A percentile compares a stretch with the other conserved stretches of the same genome.
Conservation (phyloP, 2,113 vertebrate genomes). For the Caranx ignobilis region DNA sequence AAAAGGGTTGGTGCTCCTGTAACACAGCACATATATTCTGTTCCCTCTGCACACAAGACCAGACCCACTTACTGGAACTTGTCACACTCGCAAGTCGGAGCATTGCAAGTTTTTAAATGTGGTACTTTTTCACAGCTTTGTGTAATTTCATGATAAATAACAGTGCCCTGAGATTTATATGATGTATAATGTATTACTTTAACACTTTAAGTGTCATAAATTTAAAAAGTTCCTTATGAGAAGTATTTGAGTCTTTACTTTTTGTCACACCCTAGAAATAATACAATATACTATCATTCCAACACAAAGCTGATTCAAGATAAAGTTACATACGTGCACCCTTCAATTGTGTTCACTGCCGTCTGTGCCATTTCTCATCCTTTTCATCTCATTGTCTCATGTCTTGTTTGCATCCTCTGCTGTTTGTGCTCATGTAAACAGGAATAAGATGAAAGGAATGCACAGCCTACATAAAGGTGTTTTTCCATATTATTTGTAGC, state of each 20-base stretch:
- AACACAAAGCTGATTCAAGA: not conserved
- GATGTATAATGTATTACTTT: slow-evolving; percentile 51
- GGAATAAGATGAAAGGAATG: slow-evolving; percentile 16
- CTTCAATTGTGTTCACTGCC: slow-evolving; percentile 6
- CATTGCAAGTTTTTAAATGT: slow-evolving; percentile 50
- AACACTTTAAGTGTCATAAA: slow-evolving; percentile 47
- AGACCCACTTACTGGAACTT: slow-evolving; percentile 61
- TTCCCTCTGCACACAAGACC: slow-evolving; percentile 48
- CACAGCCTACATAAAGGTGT: not conserved
- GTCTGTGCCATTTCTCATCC: slow-evolving; percentile 7
- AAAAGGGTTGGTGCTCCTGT: slow-evolving; percentile 48
- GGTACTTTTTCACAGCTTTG: slow-evolving; percentile 56
- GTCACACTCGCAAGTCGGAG: slow-evolving; percentile 38
- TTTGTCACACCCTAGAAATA: not conserved
- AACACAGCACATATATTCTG: slow-evolving; percentile 66
- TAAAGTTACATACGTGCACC: not conserved
- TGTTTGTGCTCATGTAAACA: slow-evolving; percentile 38
- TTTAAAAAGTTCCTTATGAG: slow-evolving; percentile 32
- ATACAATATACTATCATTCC: not conserved
- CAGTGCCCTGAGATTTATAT: slow-evolving; percentile 48
- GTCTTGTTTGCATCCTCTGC: slow-evolving; percentile 27
- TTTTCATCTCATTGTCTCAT: slow-evolving; percentile 42
- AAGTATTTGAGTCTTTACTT: slow-evolving; percentile 27
- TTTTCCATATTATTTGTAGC: not conserved
- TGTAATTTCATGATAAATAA: slow-evolving; percentile 58